These are phyloP conservation scores for Apolygus lucorum DNA, from an alignment of 1,140 invertebrate genomes.

Conservation along the genomic window DNA sequence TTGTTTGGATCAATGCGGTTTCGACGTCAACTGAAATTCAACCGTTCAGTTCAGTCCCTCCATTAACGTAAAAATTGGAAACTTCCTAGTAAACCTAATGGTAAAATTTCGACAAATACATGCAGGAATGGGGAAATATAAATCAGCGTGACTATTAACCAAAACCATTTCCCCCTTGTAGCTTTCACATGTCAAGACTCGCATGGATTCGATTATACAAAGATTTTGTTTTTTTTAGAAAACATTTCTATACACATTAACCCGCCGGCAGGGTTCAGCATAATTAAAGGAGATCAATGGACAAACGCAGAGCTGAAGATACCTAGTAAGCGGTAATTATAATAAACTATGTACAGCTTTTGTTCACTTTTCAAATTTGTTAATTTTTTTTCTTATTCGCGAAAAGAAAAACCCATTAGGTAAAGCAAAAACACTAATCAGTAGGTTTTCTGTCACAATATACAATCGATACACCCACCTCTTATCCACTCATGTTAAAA, in stretches of 20 bases:
- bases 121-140: background rate
- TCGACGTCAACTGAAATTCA: too few relatives aligned
- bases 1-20: too few relatives aligned
- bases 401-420: background rate
- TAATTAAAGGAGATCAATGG: background rate
- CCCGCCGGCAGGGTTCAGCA: background rate
- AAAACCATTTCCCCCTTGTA: too few relatives aligned
- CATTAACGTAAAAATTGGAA: too few relatives aligned
- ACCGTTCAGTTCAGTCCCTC: too few relatives aligned
- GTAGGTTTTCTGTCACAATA: background rate
- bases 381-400: background rate
- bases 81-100: too few relatives aligned
- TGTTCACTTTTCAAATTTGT: background rate
- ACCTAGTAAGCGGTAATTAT: background rate
- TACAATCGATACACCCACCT: background rate
- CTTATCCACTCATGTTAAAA: background rate
- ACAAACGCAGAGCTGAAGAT: background rate
- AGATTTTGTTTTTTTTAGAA: too few relatives aligned
- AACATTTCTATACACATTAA: background rate
- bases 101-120: background rate
- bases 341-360: too few relatives aligned
- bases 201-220: too few relatives aligned
- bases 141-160: too few relatives aligned
- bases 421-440: background rate
- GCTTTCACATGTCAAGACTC: too few relatives aligned